phyloP scores from a whole-genome alignment of 2,888 invertebrate species.

The Petrophora chlorosata region DNA sequence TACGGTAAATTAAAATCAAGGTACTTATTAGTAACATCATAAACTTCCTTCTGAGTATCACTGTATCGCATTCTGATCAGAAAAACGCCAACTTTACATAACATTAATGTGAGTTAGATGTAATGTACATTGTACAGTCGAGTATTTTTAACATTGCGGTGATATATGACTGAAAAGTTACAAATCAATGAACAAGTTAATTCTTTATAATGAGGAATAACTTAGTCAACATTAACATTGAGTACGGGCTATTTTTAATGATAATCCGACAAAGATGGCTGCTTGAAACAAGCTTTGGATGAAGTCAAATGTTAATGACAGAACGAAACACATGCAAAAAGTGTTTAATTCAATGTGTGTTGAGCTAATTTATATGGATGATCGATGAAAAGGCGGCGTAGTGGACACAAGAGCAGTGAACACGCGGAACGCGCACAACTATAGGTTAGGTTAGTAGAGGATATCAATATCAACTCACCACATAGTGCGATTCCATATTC shows the following conservation, averaged over 20 bases:
- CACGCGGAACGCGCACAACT: constrained; percentile 41
- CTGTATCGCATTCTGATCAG: too few species aligned
- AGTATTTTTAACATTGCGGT: too few species aligned
- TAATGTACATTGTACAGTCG: too few species aligned
- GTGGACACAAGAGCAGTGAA: constrained; percentile 53
- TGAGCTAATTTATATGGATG: constrained; percentile 24
- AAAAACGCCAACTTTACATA: too few species aligned
- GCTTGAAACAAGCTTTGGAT: constrained; percentile 20
- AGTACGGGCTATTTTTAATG: constrained; percentile 30
- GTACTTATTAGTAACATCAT: too few species aligned
- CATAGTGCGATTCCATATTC: constrained; percentile 83
- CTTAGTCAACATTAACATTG: constrained; percentile 3
- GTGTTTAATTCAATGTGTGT: background rate
- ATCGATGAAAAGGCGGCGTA: constrained; percentile 32
- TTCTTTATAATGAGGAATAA: too few species aligned
- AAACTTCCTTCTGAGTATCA: too few species aligned
- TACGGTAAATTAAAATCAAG: too few species aligned
- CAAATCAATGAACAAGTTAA: too few species aligned
- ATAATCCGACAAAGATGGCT: constrained; percentile 27
- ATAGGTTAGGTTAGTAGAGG: too few species aligned
- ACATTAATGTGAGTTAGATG: too few species aligned
- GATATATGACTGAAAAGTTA: too few species aligned
- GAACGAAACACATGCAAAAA: constrained; percentile 6
- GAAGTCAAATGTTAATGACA: constrained; percentile 11
- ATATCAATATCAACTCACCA: constrained; percentile 76